Conservation (phyloP, 2,113 vertebrate genomes). For the Siniperca knerii region DNA sequence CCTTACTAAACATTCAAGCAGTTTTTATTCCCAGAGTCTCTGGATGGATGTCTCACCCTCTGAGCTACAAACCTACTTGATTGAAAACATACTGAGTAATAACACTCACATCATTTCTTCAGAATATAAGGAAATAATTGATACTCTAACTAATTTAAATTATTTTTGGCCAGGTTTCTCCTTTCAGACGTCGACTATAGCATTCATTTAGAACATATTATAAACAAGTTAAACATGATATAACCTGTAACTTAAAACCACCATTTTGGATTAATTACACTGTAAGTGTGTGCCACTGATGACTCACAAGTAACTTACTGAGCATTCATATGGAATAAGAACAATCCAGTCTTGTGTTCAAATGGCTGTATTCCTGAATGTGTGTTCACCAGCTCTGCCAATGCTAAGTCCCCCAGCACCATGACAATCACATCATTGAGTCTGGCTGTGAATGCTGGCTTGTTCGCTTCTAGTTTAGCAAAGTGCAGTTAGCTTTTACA, state of each 20-base stretch:
- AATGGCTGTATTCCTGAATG: slow-evolving; percentile 16
- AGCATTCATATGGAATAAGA: slow-evolving; percentile 26
- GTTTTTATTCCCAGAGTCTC: neutral
- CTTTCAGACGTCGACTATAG: neutral
- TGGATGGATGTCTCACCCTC: neutral
- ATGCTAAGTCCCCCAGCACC: slow-evolving; percentile 23
- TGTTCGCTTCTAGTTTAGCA: slow-evolving; percentile 18
- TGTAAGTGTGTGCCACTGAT: slow-evolving; percentile 10
- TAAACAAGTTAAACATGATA: slow-evolving; percentile 17
- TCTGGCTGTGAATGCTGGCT: slow-evolving; percentile 40
- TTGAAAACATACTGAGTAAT: neutral
- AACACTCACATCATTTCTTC: neutral
- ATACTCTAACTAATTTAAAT: neutral
- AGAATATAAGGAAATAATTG: neutral
- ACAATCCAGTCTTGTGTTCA: slow-evolving; percentile 39
- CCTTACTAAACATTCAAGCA: neutral
- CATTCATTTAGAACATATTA: neutral
- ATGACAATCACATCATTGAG: slow-evolving; percentile 58
- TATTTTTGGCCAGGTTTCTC: neutral
- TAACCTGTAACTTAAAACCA: neutral
- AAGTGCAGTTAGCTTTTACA: slow-evolving; percentile 35
- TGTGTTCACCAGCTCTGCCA: slow-evolving; percentile 30
- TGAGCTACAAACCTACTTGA: neutral
- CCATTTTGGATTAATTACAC: slow-evolving; percentile 21
- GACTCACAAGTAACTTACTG: slow-evolving; percentile 11